Evolutionary conservation across 2,113 vertebrate species (phyloP), one percentile per base, ranked within the genome.

Genomic region (Myrmecophaga tridactyla): DNA sequence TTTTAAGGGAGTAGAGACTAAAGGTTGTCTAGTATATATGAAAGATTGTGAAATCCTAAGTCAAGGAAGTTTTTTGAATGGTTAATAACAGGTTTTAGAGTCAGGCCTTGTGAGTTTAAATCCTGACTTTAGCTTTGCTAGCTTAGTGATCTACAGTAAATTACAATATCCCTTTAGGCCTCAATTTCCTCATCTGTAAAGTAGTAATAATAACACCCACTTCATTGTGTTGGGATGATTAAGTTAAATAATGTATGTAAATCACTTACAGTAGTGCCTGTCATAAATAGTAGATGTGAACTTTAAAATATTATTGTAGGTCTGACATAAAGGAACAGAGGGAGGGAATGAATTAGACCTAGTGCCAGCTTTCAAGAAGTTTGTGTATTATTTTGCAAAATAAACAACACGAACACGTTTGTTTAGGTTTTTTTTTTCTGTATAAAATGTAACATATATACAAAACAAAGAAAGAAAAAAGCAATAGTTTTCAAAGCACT

Each of bases 1-100:
- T 94, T 94, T 95, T 94, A 89, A 86, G 81, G 60, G 27, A 51
- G 6, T 87, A 21, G 23, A 48, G 48, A 75, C 5, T 34, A 36
- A n/a, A 84, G 34, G 41, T 77, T 89, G 25, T 86, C 18, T 41
- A 97, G 97, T 97, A 17, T 84, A 23, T 7, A 46, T 34, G 75
- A 92, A 25, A 80, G 72, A n/a, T 36, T 83, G 21, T 89, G 39
- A 85, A 25, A 51, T 88, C 41, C 31, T 92, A 82, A 58, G 63
- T 43, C 21, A 10, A 84, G 56, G 34, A 86, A 46, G 41, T 18
- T 25, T 60, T 90, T 88, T 92, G 70, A 86, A 69, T 87, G 43
- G 21, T 76, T 77, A 58, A 69, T 90, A 60, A 43, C n/a, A 78
- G 51, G 29, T 43, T 86, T 9, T 92, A 65, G 31, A 72, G 60